Base-by-base conservation (phyloP, 2,888 invertebrate species). In the Endotricha flammealis region DNA sequence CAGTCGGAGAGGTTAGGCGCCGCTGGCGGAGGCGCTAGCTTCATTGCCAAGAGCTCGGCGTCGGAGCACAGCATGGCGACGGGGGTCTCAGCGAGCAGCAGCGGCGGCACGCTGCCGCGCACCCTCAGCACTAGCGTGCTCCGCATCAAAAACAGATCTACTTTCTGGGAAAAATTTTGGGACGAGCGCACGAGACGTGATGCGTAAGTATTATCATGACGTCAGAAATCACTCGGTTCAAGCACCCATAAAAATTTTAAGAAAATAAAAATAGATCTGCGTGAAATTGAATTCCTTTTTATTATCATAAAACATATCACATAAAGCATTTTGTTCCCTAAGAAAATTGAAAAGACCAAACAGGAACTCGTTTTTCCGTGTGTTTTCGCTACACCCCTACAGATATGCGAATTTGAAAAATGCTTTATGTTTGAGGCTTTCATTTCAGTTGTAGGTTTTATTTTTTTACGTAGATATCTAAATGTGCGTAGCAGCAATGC, bases 101-200 rank as follows among this genome's bases (percentile, higher is more conserved):
- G 63, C 66, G 83, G 63, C 44, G 71, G 82, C 40, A 88, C 89
- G 37, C 80, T 92, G 45, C 92, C 92, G 2, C 86, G 93, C 44
- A 93, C 93, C 7, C 88, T 92, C 46, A 93, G 93, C 71, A 94
- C 95, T 44, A 93, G 93, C 55, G 94, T 93, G 23, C 89, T 95
- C 33, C 88, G 94, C 57, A 91, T 93, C 64, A 92, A 93, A 63
- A 90, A 92, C 70, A 88, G 94, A 56, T 91, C 92, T 44, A 90
- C 92, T 29, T 95, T 95, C 75, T 95, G 95, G 95, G 93, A 94
- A 65, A 93, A 94, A 76, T 93, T 93, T 79, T 92, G 91, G 90
- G 90, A 91, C 55, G 90, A 92, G 51, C 88, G 90, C 53, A 89
- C 88, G 42, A 89, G 89, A 48, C 85, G 91, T 50, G 91, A 91